Base-by-base conservation (phyloP, 1,140 invertebrate species). In the Cotesia vestalis region DNA sequence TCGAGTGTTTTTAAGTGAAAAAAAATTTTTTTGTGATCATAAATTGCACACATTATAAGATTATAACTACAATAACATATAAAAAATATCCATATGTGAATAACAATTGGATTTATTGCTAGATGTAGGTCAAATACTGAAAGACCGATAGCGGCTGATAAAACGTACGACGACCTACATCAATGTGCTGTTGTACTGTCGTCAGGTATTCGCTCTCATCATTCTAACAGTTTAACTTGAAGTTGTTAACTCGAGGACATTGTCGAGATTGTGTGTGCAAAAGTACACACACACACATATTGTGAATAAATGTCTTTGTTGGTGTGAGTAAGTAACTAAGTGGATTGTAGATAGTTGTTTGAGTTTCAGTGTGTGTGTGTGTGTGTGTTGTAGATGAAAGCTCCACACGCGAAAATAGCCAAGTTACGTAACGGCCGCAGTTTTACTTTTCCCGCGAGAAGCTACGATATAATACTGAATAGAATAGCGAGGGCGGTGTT, bases 161-260 rank as follows among this genome's bases (percentile, higher is more conserved):
- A 72, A 67, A 61, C 20, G 36, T 52, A 60, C 62, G 63, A 72
- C 69, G 69, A 71, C 69, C 69, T 71, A 71, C 69, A 71, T 71
- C 69, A 71, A 63, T 53, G 57, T 27, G 40, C 61, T 36, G 36
- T 71, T 63, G 69, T 62, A 46, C 36, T 63, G 35, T 62, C 61
- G 51, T 20, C 60, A 52, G n/a, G n/a, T 34, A 63, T 51, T 52
- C n/a, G 38, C 52, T 63, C 17, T 52, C 27, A 53, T 53, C 20
- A 64, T 64, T 64, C 62, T 40, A 14, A 12, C 34, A n/a, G 17
- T 27, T 12, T 9, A 46, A 46, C 6, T 46, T 46, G 40, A 11
- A 46, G 40, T 46, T 46, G 40, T 27, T 57, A 46, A 46, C 40
- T 46, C 40, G 40, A 46, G 40, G 5, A 46, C 40, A 46, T 11